Conservation (phyloP, 2,113 vertebrate species). For the Bos indicus region DNA sequence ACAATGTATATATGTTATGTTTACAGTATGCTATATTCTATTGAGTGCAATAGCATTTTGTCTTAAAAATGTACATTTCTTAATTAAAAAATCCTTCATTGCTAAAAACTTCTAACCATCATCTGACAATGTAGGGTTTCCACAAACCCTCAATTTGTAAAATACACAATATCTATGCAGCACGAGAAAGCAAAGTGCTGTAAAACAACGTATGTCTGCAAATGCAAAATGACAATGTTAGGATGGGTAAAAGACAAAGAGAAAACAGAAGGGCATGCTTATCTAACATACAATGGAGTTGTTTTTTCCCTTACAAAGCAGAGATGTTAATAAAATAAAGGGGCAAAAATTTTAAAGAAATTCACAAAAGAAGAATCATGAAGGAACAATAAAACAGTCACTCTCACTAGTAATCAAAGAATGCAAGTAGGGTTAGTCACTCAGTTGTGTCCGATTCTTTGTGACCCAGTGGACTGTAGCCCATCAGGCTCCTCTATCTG, state of each 20-base stretch:
- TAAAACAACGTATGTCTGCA: background rate
- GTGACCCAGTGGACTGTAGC: background rate
- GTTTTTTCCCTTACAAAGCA: background rate
- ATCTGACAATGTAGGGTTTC: background rate
- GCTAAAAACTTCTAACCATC: background rate
- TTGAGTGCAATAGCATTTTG: background rate
- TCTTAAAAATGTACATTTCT: background rate
- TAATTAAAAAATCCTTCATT: background rate
- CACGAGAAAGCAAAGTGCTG: background rate
- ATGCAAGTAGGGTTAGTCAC: background rate
- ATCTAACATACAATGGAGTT: background rate
- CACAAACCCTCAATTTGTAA: background rate
- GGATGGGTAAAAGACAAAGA: background rate
- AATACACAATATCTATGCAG: background rate
- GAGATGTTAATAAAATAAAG: background rate
- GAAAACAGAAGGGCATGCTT: background rate
- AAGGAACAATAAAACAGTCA: background rate
- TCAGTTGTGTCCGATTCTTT: background rate
- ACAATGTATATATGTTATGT: background rate
- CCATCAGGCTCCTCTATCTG: background rate
- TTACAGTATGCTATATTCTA: background rate
- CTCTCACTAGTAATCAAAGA: background rate
- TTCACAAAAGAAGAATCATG: background rate
- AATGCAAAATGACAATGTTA: background rate
- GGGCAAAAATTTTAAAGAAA: background rate